Percentiles rank a stretch among this genome's conserved stretches.
phyloP scores from a whole-genome alignment of 2,888 invertebrate genomes.

The Sabellastarte sp. region DNA sequence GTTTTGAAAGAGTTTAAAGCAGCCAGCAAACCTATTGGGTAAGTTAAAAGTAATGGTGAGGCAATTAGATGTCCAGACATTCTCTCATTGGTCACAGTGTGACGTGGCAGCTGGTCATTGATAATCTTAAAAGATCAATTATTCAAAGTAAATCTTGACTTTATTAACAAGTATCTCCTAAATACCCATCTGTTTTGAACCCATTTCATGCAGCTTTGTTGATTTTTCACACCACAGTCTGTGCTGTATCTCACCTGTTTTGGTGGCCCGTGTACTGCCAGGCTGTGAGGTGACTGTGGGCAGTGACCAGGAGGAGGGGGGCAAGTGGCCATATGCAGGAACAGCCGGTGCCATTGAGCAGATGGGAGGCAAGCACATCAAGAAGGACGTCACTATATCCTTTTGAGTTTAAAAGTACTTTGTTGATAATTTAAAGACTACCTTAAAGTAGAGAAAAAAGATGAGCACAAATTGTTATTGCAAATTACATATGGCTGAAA shows the following conservation, averaged over 20 bases:
- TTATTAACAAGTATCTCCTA: too few species aligned
- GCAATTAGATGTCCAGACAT: too few species aligned
- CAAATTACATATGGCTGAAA: too few species aligned
- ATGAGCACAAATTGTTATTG: too few species aligned
- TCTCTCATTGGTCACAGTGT: too few species aligned
- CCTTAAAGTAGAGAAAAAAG: too few species aligned
- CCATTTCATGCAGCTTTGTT: not conserved
- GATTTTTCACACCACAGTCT: conserved; percentile 39
- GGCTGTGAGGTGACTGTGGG: conserved; percentile 58
- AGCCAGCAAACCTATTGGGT: conserved; percentile 64
- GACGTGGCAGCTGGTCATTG: too few species aligned
- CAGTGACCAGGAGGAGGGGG: conserved; percentile 46
- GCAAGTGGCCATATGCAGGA: conserved; percentile 60
- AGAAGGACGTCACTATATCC: conserved; percentile 54
- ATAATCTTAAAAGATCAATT: too few species aligned
- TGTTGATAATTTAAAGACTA: too few species aligned
- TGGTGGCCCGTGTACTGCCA: conserved; percentile 61
- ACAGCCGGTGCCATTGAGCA: conserved; percentile 61
- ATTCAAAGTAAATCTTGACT: too few species aligned
- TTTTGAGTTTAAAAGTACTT: conserved; percentile 26
- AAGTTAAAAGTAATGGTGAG: conserved; percentile 14
- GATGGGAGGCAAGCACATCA: conserved; percentile 62
- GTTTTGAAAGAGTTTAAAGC: conserved; percentile 63
- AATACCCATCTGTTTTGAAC: not conserved
- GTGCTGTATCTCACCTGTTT: conserved; percentile 64